A percentile compares a stretch with the other conserved stretches of the same genome.
Conservation (phyloP, 1,140 invertebrate species). For the Odontomachus brunneus region DNA sequence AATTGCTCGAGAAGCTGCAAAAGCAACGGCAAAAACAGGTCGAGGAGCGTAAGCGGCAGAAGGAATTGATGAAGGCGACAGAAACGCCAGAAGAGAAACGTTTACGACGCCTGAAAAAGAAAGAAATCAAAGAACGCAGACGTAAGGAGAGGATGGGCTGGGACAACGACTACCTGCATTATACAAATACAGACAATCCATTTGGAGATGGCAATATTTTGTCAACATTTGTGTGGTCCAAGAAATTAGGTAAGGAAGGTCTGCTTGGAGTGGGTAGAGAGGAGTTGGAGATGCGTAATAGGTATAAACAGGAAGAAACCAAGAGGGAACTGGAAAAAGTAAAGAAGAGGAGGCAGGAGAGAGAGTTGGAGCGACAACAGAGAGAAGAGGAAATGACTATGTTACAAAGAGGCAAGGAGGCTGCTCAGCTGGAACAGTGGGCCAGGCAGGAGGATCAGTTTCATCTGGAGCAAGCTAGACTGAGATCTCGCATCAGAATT, state of each 20-base stretch:
- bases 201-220: slow-evolving; percentile 98
- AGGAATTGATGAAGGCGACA: slow-evolving; percentile 93
- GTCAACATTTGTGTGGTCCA: slow-evolving; percentile 98
- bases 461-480: slow-evolving; percentile 94
- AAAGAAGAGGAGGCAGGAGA: slow-evolving; percentile 95
- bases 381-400: slow-evolving; percentile 95
- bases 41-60: slow-evolving; percentile 90
- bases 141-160: slow-evolving; percentile 96
- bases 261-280: slow-evolving; percentile 91
- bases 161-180: slow-evolving; percentile 98
- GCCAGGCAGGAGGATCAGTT: slow-evolving; percentile 97
- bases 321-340: slow-evolving; percentile 95
- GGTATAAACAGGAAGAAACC: slow-evolving; percentile 96
- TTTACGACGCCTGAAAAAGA: slow-evolving; percentile 93
- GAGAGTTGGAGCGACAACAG: slow-evolving; percentile 95
- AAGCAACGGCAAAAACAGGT: slow-evolving; percentile 88
- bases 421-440: slow-evolving; percentile 97
- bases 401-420: slow-evolving; percentile 96
- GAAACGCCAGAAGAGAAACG: slow-evolving; percentile 99
- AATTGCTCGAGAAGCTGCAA: slow-evolving; percentile 90
- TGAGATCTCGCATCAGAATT: slow-evolving; percentile 97
- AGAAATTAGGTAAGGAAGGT: slow-evolving; percentile 98
- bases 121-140: slow-evolving; percentile 95
- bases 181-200: slow-evolving; percentile 99
- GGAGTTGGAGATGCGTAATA: slow-evolving; percentile 94